A percentile compares a stretch with the other conserved stretches of the same genome.
phyloP scores from a whole-genome alignment of 2,797 vertebrate genomes.

The Vireo griseus region DNA sequence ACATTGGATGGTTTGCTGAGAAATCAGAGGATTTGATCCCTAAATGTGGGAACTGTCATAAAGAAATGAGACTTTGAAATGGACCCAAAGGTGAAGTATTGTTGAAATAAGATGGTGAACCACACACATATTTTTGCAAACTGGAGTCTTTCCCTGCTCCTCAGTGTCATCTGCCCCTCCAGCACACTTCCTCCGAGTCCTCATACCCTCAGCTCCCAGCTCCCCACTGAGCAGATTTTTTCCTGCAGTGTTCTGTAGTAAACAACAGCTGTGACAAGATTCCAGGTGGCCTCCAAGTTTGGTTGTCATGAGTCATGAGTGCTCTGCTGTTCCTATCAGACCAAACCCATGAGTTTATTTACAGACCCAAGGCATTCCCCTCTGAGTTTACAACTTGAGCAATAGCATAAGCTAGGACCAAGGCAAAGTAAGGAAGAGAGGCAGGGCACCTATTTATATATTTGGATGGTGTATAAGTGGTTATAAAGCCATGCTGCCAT shows the following conservation, averaged over 20 bases:
- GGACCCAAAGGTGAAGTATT: background rate
- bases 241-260: background rate
- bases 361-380: background rate
- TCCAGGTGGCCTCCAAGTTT: conserved; percentile 22
- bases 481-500: background rate
- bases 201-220: background rate
- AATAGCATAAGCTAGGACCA: background rate
- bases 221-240: background rate
- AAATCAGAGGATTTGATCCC: background rate
- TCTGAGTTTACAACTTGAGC: background rate
- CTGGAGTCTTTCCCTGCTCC: background rate
- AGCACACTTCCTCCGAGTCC: accelerated
- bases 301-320: accelerated
- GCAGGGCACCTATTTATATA: background rate
- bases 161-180: background rate
- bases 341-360: conserved; percentile 17
- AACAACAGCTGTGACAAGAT: conserved; percentile 31
- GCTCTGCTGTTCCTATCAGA: background rate
- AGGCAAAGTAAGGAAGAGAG: background rate
- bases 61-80: background rate
- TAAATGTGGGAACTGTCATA: background rate
- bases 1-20: background rate
- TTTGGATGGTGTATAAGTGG: background rate
- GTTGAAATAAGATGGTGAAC: background rate
- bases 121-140: background rate